Base-by-base conservation (phyloP, 2,888 invertebrate species). In the Hylaea fasciaria region DNA sequence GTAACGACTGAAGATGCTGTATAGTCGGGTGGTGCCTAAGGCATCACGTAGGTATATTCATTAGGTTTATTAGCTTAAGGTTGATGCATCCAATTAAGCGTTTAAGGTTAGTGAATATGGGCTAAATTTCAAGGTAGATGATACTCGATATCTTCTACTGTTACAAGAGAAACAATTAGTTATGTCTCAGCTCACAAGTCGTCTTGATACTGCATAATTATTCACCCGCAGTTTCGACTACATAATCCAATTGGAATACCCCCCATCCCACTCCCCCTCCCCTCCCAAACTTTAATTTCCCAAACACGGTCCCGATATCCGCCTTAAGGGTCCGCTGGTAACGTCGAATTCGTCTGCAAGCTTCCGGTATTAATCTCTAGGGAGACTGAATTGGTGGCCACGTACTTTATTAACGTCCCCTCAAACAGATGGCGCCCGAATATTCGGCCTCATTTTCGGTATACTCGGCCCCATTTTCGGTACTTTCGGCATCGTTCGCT, bases 361-460 rank as follows among this genome's bases (percentile, higher is more conserved):
- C 57, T 57, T 57, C 52, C 55, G 63, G 55, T 48, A 52, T 60
- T 70, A 69, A 67, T 65, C 72, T 64, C 64, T 28, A 40, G 64
- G 55, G 65, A 51, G 52, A 37, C 57, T 17, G 62, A 48, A 73
- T 74, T 68, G 65, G 74, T 67, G 70, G 73, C 69, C 80, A 72
- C 75, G 73, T 77, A 68, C 72, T 74, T 76, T 72, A 81, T 81
- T 80, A 80, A 73, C 68, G 65, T 66, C 57, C 66, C 68, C 66
- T 67, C 65, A 68, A 69, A 64, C 69, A 69, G 66, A 57, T 56
- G 61, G 56, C 37, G 41, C 46, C 51, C 57, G 48, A 56, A 45
- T 57, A 65, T 64, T 56, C 61, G 56, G 56, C 28, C 7, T 46
- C 35, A 43, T 37, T 52, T 45, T 57, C 39, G 43, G 32, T 0